A percentile compares a stretch with the other conserved stretches of the same genome.
Conservation (phyloP, 1,140 invertebrate genomes). For the Delia radicum region DNA sequence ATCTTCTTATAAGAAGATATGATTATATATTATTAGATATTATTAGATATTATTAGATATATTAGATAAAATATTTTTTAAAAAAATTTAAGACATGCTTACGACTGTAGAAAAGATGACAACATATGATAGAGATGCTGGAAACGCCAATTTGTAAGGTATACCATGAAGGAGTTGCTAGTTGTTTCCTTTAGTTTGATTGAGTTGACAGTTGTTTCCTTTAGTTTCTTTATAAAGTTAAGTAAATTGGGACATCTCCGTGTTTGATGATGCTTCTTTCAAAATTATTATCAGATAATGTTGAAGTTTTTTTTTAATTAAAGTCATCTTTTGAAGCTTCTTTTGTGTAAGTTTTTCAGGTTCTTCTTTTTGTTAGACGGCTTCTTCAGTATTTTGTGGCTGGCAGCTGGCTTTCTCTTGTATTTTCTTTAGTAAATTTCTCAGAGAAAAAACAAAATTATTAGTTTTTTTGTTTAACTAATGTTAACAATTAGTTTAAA, state of each 20-base stretch:
- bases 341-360: too few species aligned
- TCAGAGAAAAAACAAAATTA: conserved; percentile 20
- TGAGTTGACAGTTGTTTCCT: background rate
- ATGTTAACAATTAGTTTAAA: conserved; percentile 1
- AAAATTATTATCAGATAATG: too few species aligned
- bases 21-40: too few species aligned
- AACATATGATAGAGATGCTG: background rate
- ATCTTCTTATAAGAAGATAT: background rate
- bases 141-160: background rate
- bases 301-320: too few species aligned
- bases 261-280: too few species aligned
- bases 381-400: background rate
- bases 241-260: too few species aligned
- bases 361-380: background rate
- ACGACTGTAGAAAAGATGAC: background rate
- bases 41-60: too few species aligned
- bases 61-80: background rate
- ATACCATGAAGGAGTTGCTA: background rate
- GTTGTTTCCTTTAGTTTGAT: background rate
- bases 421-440: background rate
- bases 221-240: too few species aligned
- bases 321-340: too few species aligned
- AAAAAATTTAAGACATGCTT: background rate
- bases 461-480: conserved; percentile 6
- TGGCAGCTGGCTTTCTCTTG: background rate